Evolutionary conservation across 2,113 vertebrate genomes (phyloP).

Genomic region (Atrichornis clamosus): DNA sequence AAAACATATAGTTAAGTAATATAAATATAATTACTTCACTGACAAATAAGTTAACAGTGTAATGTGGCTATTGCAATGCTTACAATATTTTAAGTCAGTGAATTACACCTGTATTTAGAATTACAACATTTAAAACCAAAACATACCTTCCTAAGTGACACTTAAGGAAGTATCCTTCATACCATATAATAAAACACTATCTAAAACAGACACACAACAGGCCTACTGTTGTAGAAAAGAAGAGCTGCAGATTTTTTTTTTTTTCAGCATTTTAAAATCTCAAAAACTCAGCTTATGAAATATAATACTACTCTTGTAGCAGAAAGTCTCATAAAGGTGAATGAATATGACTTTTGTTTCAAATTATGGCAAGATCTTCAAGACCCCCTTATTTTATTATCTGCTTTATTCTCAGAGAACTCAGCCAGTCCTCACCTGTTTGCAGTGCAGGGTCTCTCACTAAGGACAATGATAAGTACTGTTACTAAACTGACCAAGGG

Average conservation of each 20-base stretch:
- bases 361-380: background rate
- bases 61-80: background rate
- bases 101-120: background rate
- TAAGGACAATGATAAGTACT: background rate
- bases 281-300: background rate
- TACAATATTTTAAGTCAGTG: background rate
- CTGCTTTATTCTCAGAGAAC: background rate
- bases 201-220: background rate
- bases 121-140: background rate
- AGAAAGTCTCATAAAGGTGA: background rate
- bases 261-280: background rate
- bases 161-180: background rate
- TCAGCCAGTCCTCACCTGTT: background rate
- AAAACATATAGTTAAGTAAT: slow-evolving; percentile 43
- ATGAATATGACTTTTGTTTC: background rate
- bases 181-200: background rate
- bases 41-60: background rate
- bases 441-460: background rate
- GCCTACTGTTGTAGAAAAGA: background rate
- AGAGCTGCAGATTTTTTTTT: background rate
- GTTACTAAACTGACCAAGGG: background rate
- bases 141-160: background rate
- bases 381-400: background rate
- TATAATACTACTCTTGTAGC: background rate
- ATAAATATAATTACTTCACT: slow-evolving; percentile 2